A percentile compares a stretch with the other conserved stretches of the same genome.
Conservation (phyloP, 1,140 invertebrate genomes). For the Cydia splendana region DNA sequence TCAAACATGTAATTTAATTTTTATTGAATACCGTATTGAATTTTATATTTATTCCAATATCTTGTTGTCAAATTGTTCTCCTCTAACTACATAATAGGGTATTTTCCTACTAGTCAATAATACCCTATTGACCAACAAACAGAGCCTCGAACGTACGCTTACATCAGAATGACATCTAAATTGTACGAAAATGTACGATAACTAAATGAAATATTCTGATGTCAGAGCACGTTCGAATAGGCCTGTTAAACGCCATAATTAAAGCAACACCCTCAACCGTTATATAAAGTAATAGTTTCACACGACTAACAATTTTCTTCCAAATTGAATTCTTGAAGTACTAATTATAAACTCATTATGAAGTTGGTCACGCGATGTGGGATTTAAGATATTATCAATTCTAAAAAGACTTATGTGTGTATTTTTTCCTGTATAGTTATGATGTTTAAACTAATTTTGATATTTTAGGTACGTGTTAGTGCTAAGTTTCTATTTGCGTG, state of each 20-base stretch:
- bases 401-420: neutral
- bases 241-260: neutral
- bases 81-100: too few relatives aligned
- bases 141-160: too few relatives aligned
- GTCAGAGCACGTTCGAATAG: too few relatives aligned
- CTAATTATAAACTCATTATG: constrained; percentile 31
- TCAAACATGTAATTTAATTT: neutral
- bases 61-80: too few relatives aligned
- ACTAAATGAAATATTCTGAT: too few relatives aligned
- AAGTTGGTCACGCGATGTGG: constrained; percentile 15
- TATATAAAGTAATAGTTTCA: constrained; percentile 22
- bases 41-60: too few relatives aligned
- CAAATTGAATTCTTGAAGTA: constrained; percentile 32
- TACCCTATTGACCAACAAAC: too few relatives aligned
- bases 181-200: too few relatives aligned
- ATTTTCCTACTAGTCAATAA: too few relatives aligned
- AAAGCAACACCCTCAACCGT: neutral
- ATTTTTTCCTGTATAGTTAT: neutral
- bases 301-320: constrained; percentile 26
- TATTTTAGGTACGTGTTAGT: constrained; percentile 19
- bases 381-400: neutral
- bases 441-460: neutral
- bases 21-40: too few relatives aligned
- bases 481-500: constrained; percentile 28
- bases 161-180: too few relatives aligned